Evolutionary conservation across 2,888 invertebrate genomes (phyloP).

Genomic region (Portevinia maculata): DNA sequence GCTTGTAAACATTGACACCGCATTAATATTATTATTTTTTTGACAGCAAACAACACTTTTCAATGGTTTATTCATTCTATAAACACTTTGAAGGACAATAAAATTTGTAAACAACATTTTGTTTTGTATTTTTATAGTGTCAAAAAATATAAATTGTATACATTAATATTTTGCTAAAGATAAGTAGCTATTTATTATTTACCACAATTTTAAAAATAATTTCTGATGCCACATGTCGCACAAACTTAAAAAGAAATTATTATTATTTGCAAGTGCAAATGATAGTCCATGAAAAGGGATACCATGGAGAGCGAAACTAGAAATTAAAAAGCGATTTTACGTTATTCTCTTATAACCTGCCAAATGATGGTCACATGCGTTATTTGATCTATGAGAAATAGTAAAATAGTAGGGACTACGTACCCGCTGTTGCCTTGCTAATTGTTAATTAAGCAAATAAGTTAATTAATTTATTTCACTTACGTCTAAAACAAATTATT

Average conservation of each 20-base stretch:
- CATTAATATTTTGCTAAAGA: slow-evolving; percentile 11
- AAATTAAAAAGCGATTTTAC: too few relatives aligned
- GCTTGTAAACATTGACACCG: slow-evolving; percentile 18
- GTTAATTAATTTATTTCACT: not conserved
- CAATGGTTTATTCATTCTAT: slow-evolving; percentile 27
- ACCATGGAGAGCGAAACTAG: too few relatives aligned
- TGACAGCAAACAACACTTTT: not conserved
- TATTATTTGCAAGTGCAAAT: slow-evolving; percentile 34
- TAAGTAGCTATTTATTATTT: slow-evolving; percentile 30
- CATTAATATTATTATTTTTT: not conserved
- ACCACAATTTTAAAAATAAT: slow-evolving; percentile 54
- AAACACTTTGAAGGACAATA: slow-evolving; percentile 22
- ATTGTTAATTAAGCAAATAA: too few relatives aligned
- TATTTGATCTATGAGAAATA: too few relatives aligned
- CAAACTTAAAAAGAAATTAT: slow-evolving; percentile 33
- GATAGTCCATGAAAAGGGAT: too few relatives aligned
- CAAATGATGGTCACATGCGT: too few relatives aligned
- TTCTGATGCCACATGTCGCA: slow-evolving; percentile 39
- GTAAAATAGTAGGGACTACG: too few relatives aligned
- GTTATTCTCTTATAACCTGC: not conserved
- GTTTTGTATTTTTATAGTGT: not conserved
- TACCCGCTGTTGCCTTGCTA: too few relatives aligned
- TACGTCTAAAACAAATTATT: too few relatives aligned
- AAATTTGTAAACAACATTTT: slow-evolving; percentile 23
- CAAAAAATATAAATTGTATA: not conserved